Percentiles rank a stretch among this genome's conserved stretches.
Evolutionary conservation across 2,113 vertebrate species (phyloP).

Genomic region (Himantopus leucocephalus): DNA sequence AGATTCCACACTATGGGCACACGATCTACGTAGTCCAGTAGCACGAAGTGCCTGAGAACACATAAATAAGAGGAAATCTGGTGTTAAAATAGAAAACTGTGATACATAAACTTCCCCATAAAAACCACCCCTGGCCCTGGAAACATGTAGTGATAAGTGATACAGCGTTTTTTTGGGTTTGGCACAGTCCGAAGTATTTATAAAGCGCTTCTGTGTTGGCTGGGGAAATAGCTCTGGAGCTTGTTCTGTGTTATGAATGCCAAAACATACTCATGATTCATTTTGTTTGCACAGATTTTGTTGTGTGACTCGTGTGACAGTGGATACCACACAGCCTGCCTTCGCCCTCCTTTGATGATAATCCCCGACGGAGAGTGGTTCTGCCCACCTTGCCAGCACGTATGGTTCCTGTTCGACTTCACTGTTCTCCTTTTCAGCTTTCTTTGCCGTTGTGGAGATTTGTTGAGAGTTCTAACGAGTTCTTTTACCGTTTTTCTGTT

Average conservation of each 20-base stretch:
- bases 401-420: slow-evolving; percentile 40
- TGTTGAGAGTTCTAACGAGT: background rate
- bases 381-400: slow-evolving; percentile 96
- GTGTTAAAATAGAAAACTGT: background rate
- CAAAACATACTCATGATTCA: background rate
- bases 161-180: background rate
- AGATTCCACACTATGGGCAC: background rate
- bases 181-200: background rate
- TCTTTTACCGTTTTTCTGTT: background rate
- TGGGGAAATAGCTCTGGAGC: background rate
- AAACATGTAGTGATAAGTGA: background rate
- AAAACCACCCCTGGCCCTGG: background rate
- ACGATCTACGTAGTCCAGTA: rapidly evolving
- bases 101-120: background rate
- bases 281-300: slow-evolving; percentile 83
- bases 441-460: background rate
- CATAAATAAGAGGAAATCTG: background rate
- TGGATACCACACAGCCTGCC: slow-evolving; percentile 95
- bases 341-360: slow-evolving; percentile 94
- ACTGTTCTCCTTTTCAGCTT: background rate
- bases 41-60: background rate
- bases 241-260: background rate
- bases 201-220: background rate
- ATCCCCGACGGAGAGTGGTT: slow-evolving; percentile 99
- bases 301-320: slow-evolving; percentile 94